A percentile compares a stretch with the other conserved stretches of the same genome.
Evolutionary conservation across 2,113 vertebrate genomes (phyloP).

Genomic region (Oxyruncus cristatus): DNA sequence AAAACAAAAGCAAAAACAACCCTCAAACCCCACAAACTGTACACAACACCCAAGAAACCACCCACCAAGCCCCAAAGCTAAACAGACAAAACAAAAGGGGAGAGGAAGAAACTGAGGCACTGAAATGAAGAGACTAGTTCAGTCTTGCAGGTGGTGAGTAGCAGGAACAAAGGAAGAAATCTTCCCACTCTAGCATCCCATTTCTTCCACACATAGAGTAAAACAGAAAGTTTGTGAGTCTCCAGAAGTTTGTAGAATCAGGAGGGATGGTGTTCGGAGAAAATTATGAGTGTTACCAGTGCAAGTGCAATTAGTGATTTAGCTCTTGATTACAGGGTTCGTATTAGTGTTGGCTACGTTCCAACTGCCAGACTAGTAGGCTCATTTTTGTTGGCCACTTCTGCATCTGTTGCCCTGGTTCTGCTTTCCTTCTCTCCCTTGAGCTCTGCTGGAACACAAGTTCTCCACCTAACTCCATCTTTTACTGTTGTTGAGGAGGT

Average conservation of each 20-base stretch:
- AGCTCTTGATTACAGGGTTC: background rate
- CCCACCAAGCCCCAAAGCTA: constrained; percentile 16
- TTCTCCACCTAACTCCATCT: background rate
- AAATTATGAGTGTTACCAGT: background rate
- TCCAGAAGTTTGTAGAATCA: background rate
- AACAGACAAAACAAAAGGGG: background rate
- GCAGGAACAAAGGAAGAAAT: background rate
- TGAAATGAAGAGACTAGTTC: background rate
- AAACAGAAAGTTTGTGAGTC: background rate
- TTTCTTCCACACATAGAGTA: background rate
- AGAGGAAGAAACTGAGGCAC: background rate
- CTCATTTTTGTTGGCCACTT: background rate
- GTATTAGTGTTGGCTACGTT: background rate
- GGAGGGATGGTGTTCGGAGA: background rate
- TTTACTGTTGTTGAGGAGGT: background rate
- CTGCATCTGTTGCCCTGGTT: background rate
- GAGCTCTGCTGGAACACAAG: background rate
- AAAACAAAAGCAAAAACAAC: background rate
- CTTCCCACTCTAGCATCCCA: background rate
- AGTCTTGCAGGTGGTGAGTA: background rate
- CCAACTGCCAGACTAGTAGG: background rate
- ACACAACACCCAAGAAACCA: background rate
- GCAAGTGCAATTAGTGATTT: background rate
- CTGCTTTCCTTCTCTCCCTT: background rate
- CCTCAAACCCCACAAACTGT: background rate